phyloP scores from a whole-genome alignment of 2,888 invertebrate genomes.

The Tipula lateralis region DNA sequence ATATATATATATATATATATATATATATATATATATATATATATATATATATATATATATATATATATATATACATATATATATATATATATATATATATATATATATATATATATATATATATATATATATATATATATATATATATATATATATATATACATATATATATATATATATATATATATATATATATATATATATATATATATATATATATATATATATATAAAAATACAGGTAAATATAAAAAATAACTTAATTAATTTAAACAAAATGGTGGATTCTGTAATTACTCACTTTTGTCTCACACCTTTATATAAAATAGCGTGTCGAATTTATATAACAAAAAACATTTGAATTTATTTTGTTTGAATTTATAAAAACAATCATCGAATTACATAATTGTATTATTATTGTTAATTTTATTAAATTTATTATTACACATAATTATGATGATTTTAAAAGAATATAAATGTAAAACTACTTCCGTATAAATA shows the following conservation, averaged over 20 bases:
- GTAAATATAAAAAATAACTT: neutral
- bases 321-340: slow-evolving; percentile 19
- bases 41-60: neutral
- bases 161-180: neutral
- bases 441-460: neutral
- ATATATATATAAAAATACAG: neutral
- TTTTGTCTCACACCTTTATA: neutral
- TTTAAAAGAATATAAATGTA: neutral
- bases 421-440: slow-evolving; percentile 11
- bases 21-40: too few relatives aligned
- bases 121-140: neutral
- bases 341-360: neutral
- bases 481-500: slow-evolving; percentile 3
- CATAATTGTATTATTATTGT: slow-evolving; percentile 19
- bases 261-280: neutral
- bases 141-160: neutral
- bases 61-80: neutral
- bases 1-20: too few relatives aligned
- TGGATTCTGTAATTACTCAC: neutral
- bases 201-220: neutral
- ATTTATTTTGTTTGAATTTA: slow-evolving; percentile 6
- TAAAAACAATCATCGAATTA: slow-evolving; percentile 4
- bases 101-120: neutral
- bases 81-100: neutral
- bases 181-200: neutral